Evolutionary conservation across 2,797 vertebrate genomes (phyloP).

Genomic region (Molossus alvarezi): DNA sequence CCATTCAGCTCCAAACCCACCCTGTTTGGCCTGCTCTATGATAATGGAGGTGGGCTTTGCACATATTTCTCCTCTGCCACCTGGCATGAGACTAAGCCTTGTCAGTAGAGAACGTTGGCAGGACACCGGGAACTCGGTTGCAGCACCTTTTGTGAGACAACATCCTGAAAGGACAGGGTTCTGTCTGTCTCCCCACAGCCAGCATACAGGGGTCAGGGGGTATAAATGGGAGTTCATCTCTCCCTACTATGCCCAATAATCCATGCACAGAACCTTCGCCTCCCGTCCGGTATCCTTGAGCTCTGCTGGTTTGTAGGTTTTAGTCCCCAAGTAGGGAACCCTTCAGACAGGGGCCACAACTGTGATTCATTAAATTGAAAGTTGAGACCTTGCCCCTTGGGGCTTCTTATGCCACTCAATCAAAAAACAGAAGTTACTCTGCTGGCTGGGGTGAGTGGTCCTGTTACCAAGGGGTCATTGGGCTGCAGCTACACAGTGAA

Average conservation of each 20-base stretch:
- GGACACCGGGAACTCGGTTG: not conserved
- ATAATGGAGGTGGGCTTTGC: not conserved
- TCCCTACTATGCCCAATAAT: not conserved
- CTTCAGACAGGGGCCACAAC: not conserved
- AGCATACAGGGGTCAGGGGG: not conserved
- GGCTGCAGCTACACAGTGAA: not conserved
- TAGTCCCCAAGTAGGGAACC: not conserved
- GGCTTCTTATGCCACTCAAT: not conserved
- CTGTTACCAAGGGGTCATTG: not conserved
- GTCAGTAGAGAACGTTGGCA: not conserved
- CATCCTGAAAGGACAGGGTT: not conserved
- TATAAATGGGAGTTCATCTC: not conserved
- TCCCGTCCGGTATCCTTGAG: not conserved
- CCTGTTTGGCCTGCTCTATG: not conserved
- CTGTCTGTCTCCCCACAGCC: not conserved
- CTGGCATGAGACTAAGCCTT: not conserved
- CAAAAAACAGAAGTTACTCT: not conserved
- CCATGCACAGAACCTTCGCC: not conserved
- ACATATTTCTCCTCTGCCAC: not conserved
- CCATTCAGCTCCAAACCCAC: not conserved
- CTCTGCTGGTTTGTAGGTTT: not conserved
- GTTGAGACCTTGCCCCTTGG: not conserved
- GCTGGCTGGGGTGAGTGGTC: not conserved
- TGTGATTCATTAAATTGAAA: constrained; percentile 9
- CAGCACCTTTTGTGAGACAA: not conserved